A percentile compares a stretch with the other conserved stretches of the same genome.
These are phyloP conservation scores for Junco hyemalis DNA, from an alignment of 2,113 vertebrate genomes.

Conservation along the genomic window DNA sequence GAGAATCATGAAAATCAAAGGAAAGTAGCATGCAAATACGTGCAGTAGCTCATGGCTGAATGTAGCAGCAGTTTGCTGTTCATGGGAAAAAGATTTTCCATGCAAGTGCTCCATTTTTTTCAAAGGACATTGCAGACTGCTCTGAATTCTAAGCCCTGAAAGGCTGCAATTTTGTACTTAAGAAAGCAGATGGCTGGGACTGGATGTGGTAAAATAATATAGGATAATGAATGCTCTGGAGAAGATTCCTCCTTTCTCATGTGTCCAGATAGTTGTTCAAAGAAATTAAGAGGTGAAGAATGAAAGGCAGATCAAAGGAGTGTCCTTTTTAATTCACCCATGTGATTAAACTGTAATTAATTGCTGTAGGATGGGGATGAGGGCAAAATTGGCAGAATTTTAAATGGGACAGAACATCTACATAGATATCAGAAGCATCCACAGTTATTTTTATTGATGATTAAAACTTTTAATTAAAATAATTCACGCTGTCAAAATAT, in stretches of 20 bases:
- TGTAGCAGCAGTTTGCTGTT: neutral
- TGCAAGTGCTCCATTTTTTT: neutral
- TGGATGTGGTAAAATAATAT: neutral
- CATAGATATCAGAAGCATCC: neutral
- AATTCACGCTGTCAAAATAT: neutral
- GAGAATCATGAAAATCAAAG: neutral
- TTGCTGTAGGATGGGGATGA: neutral
- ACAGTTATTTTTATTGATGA: neutral
- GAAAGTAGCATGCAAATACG: neutral
- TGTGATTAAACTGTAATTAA: constrained; percentile 39
- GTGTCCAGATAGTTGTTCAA: neutral
- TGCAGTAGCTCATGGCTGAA: neutral
- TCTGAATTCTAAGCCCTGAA: constrained; percentile 13
- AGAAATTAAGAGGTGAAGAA: constrained; percentile 44
- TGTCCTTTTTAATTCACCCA: neutral
- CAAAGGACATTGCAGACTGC: neutral
- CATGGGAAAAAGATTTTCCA: neutral
- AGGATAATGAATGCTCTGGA: constrained; percentile 35
- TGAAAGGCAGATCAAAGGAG: constrained; percentile 36
- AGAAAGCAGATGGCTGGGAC: neutral
- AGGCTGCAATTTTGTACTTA: neutral
- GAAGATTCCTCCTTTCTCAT: constrained; percentile 4
- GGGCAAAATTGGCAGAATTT: neutral
- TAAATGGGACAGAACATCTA: neutral
- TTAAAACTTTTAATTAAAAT: constrained; percentile 12